Percentiles rank a stretch among this genome's conserved stretches.
These are phyloP conservation scores for Dinocampus coccinellae DNA, from an alignment of 2,888 invertebrate species.

Conservation along the genomic window DNA sequence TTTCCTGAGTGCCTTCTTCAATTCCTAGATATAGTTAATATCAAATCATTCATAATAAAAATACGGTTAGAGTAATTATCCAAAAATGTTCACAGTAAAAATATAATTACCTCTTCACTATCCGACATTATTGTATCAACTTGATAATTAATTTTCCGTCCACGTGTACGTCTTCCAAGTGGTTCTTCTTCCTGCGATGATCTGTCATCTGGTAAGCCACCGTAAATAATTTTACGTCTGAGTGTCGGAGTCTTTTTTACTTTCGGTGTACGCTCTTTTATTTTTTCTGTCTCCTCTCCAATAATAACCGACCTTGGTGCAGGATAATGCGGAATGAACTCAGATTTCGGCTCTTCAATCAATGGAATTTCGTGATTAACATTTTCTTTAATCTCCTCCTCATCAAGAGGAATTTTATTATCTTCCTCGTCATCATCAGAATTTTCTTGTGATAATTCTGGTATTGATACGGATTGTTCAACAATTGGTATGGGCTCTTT, in stretches of 20 bases:
- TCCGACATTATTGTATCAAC: slow-evolving; percentile 80
- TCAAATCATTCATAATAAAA: slow-evolving; percentile 12
- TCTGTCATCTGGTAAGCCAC: slow-evolving; percentile 66
- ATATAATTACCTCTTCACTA: slow-evolving; percentile 77
- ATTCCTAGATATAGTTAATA: slow-evolving; percentile 60
- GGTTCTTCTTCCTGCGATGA: slow-evolving; percentile 72
- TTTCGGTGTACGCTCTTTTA: slow-evolving; percentile 47
- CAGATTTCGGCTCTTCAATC: not conserved
- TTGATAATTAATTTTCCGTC: slow-evolving; percentile 82
- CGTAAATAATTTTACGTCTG: slow-evolving; percentile 55
- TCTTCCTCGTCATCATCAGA: not conserved
- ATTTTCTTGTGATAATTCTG: not conserved
- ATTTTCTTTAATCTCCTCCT: not conserved
- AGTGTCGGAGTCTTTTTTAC: slow-evolving; percentile 42
- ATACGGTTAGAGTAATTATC: not conserved
- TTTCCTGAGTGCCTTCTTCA: slow-evolving; percentile 67
- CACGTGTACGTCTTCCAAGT: slow-evolving; percentile 78
- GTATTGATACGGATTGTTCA: not conserved
- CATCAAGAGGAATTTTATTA: not conserved
- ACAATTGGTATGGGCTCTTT: not conserved
- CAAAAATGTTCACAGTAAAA: not conserved
- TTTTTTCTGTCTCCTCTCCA: slow-evolving; percentile 32
- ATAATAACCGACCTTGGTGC: not conserved
- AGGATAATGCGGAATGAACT: not conserved
- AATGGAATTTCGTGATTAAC: not conserved